Percentiles rank a stretch among this genome's conserved stretches.
These are phyloP conservation scores for Heterotilapia buettikoferi DNA, from an alignment of 2,113 vertebrate genomes.

Conservation along the genomic window DNA sequence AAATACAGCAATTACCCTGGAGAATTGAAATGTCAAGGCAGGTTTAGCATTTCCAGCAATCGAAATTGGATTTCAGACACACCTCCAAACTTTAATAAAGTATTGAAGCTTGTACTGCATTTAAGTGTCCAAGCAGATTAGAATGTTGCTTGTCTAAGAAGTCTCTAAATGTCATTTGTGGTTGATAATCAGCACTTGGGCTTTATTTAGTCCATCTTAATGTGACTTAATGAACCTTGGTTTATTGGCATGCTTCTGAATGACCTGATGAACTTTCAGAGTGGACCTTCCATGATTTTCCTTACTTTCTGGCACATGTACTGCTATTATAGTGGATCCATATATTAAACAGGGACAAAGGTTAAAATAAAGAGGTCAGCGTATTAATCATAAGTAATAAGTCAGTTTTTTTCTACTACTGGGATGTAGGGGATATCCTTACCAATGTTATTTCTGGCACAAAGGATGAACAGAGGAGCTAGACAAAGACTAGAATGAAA, in stretches of 20 bases:
- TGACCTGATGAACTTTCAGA: background rate
- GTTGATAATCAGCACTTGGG: background rate
- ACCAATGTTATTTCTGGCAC: background rate
- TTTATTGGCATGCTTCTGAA: background rate
- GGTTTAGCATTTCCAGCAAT: constrained; percentile 35
- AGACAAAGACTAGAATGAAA: background rate
- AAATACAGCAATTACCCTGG: constrained; percentile 47
- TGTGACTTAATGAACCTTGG: background rate
- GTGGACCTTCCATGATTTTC: background rate
- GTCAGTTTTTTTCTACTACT: background rate
- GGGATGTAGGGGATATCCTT: background rate
- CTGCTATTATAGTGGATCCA: background rate
- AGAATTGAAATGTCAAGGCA: constrained; percentile 62
- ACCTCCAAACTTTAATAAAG: constrained; percentile 5
- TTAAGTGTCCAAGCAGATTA: background rate
- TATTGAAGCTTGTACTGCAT: background rate
- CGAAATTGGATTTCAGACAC: constrained; percentile 38
- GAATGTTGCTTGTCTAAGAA: background rate
- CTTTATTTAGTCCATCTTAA: background rate
- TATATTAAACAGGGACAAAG: background rate
- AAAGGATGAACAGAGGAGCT: background rate
- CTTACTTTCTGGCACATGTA: background rate
- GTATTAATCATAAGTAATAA: background rate
- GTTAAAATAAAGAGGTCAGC: background rate
- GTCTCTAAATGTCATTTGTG: background rate